Conservation (phyloP, 2,113 vertebrate genomes). For the Paramormyrops kingsleyae region DNA sequence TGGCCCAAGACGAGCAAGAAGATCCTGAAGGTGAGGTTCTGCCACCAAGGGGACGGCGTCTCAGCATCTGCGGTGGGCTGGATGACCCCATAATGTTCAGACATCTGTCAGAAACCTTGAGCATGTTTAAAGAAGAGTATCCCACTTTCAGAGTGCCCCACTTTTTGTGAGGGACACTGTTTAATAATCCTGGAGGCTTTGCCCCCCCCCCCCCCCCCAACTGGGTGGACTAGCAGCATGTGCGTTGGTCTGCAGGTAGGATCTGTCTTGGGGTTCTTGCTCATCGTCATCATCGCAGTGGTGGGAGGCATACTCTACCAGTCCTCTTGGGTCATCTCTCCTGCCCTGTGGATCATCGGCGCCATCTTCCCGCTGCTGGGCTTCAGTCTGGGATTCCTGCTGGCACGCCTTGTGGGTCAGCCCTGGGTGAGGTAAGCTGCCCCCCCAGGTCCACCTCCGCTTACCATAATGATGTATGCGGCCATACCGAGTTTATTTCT, state of each 20-base stretch:
- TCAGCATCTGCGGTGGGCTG: background rate
- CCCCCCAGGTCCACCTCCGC: background rate
- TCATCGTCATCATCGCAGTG: slow-evolving; percentile 79
- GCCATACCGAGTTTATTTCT: background rate
- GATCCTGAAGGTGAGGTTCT: slow-evolving; percentile 78
- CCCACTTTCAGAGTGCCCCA: background rate
- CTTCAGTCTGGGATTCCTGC: slow-evolving; percentile 70
- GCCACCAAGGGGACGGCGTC: background rate
- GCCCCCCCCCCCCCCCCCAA: no score
- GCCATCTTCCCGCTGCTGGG: slow-evolving; percentile 80
- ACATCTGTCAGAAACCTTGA: background rate
- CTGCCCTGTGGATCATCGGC: slow-evolving; percentile 86
- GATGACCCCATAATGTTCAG: background rate
- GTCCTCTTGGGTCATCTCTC: slow-evolving; percentile 79
- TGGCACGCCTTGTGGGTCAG: slow-evolving; percentile 76
- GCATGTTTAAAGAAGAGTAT: background rate
- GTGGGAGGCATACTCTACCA: slow-evolving; percentile 83
- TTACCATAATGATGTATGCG: background rate
- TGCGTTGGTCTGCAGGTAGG: slow-evolving; percentile 64
- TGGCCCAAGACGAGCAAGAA: slow-evolving; percentile 75
- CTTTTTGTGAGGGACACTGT: background rate
- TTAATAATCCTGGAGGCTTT: background rate
- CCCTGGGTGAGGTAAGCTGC: slow-evolving; percentile 77
- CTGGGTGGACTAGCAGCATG: background rate
- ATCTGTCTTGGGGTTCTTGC: slow-evolving; percentile 65